Conservation (phyloP, 2,797 vertebrate genomes). For the Alfaro cultratus region DNA sequence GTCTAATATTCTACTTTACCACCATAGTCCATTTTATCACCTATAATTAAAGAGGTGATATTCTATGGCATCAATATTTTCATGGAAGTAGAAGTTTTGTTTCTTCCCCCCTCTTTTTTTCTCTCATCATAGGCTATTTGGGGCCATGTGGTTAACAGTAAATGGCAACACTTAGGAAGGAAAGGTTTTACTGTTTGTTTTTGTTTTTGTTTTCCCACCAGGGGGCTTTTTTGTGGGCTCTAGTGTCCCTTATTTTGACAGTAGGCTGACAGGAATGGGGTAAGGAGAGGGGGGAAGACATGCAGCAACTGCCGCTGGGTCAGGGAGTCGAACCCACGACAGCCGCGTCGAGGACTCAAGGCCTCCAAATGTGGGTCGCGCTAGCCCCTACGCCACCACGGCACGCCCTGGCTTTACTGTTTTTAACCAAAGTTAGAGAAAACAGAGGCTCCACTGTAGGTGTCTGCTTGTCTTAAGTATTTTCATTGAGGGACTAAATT, state of each 20-base stretch:
- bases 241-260: too few species aligned
- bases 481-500: conserved; percentile 67
- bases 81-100: conserved; percentile 17
- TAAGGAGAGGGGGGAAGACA: too few species aligned
- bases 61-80: not conserved
- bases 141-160: conserved; percentile 68
- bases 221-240: too few species aligned
- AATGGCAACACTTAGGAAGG: conserved; percentile 76
- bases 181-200: conserved; percentile 71
- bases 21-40: not conserved
- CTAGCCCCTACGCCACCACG: too few species aligned
- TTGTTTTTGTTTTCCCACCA: too few species aligned
- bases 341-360: too few species aligned
- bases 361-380: too few species aligned
- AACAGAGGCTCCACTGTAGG: conserved; percentile 39
- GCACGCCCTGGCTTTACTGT: conserved; percentile 68
- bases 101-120: conserved; percentile 46
- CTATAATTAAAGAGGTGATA: too few species aligned
- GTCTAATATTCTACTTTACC: not conserved
- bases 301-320: too few species aligned
- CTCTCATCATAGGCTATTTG: conserved; percentile 70
- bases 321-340: too few species aligned
- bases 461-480: conserved; percentile 41
- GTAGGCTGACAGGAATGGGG: too few species aligned
- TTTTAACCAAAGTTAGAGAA: conserved; percentile 68